phyloP scores from a whole-genome alignment of 2,113 vertebrate genomes.

The Camelus dromedarius region DNA sequence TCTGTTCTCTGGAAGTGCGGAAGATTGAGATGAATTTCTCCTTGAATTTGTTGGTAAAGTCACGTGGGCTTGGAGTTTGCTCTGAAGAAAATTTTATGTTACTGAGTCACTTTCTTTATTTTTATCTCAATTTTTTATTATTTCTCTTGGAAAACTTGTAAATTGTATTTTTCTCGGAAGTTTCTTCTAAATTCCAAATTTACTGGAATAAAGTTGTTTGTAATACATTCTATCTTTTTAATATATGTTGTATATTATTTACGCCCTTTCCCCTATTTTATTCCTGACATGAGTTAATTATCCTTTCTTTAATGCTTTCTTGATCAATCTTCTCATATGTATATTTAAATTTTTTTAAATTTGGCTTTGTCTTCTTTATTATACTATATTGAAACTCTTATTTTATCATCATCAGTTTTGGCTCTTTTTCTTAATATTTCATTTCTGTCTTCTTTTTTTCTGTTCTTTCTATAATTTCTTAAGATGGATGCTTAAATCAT shows the following conservation, averaged over 20 bases:
- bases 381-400: neutral
- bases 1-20: neutral
- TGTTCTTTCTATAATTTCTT: slow-evolving; percentile 13
- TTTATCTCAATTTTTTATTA: neutral
- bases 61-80: neutral
- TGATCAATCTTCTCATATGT: neutral
- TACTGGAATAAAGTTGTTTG: neutral
- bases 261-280: neutral
- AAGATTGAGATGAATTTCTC: neutral
- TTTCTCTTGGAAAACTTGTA: neutral
- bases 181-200: slow-evolving; percentile 31
- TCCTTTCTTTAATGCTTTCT: neutral
- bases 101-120: neutral
- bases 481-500: neutral
- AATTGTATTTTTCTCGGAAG: neutral
- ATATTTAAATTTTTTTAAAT: neutral
- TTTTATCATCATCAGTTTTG: neutral
- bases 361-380: neutral
- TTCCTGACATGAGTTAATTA: neutral
- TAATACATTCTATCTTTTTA: neutral
- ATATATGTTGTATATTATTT: neutral
- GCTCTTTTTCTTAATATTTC: neutral
- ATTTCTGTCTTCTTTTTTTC: neutral
- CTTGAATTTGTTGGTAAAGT: neutral
- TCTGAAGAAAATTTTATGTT: neutral